phyloP scores from a whole-genome alignment of 2,888 invertebrate genomes.

The Thymelicus sylvestris region DNA sequence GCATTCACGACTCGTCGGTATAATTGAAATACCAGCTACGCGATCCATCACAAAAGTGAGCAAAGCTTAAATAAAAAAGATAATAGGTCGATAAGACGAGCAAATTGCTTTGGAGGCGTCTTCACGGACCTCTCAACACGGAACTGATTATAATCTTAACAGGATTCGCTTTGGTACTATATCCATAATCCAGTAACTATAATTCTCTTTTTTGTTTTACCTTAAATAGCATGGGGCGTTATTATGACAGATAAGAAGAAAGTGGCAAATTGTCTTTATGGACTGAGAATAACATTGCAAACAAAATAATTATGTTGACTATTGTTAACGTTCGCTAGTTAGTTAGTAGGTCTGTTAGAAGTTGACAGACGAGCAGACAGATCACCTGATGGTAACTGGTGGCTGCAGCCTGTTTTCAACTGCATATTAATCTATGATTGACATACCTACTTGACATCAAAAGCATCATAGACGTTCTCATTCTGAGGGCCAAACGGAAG shows the following conservation, averaged over 20 bases:
- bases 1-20: constrained; percentile 28
- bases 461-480: no score
- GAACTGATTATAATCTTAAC: constrained; percentile 66
- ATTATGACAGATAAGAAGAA: background rate
- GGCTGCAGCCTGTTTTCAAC: no score
- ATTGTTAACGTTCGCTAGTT: no score
- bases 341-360: no score
- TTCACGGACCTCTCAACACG: constrained; percentile 62
- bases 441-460: no score
- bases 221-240: background rate
- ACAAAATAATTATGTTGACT: no score
- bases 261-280: background rate
- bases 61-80: constrained; percentile 23
- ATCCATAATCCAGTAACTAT: background rate
- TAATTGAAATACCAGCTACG: constrained; percentile 28
- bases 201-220: background rate
- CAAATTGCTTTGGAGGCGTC: constrained; percentile 50
- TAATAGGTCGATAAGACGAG: constrained; percentile 14
- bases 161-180: constrained; percentile 52
- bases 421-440: no score
- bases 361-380: no score
- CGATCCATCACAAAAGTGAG: constrained; percentile 25
- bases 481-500: no score
- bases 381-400: no score
- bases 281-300: no score